Base-by-base conservation (phyloP, 2,113 vertebrate species). In the Muscicapa adusta region DNA sequence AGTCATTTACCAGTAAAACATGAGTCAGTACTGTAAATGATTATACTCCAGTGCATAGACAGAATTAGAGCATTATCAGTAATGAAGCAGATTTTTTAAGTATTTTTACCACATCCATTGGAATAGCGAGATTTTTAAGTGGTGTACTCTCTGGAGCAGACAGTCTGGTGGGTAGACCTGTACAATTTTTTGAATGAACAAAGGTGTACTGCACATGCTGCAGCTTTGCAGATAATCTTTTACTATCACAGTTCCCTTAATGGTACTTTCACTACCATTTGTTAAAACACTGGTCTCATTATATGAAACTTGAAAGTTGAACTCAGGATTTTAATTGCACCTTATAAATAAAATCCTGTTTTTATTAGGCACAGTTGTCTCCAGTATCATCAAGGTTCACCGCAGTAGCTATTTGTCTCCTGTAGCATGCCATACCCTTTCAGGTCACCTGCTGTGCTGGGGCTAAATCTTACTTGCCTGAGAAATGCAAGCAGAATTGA, bases 1-100 rank as follows among this genome's bases (percentile, higher is more conserved):
- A 95, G 71, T 78, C 82, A 81, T 95, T 97, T 97, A 62, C 92
- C 92, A 94, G 95, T 95, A 95, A 97, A 96, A 67, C 63, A 93
- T 93, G 93, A 97, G 87, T 96, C 97, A 97, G n/a, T 94, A 85
- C 92, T 15, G 1, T 95, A 96, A 96, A 71, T 80, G 45, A 92
- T 94, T 80, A 45, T n/a, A 85, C 43, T 88, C 18, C 51, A 83
- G 78, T 74, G 29, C 80, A 54, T 36, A 43, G 76, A 74, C 80
- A 87, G 65, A 96, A 93, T 94, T 88, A 91, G 65, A 91, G 63
- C 51, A 90, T 91, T 95, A 93, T 94, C 71, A 79, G 90, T 78
- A 93, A 74, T 57, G 91, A 94, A 93, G 88, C 68, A 56, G 85
- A 56, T 91, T 83, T 96, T 92, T 71, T 58, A 85, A 89, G 61